Evolutionary conservation across 2,888 invertebrate species (phyloP), one percentile per base, ranked within the genome.

Genomic region (Ramazzottius varieornatus): DNA sequence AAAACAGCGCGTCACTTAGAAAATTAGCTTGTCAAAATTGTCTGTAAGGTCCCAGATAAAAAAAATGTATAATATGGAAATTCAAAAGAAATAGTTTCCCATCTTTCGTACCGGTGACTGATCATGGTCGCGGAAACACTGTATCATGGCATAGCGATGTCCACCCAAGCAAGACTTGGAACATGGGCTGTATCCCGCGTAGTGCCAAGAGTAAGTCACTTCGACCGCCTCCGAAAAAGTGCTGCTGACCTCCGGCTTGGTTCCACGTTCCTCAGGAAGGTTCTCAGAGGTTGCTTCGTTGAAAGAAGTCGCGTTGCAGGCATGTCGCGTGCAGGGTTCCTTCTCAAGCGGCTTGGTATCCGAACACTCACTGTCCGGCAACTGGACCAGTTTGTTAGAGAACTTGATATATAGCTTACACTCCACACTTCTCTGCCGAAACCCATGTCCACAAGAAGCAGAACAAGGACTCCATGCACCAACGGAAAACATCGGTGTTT

Each of bases 381-480:
- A 24, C 24, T 54, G 54, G 4, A 54, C 54, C 54, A 54, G 29
- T 29, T 54, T 54, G 16, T 16, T 24, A 4, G 54, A 54, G 54
- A 54, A 54, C 54, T 29, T 16, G 29, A 54, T 54, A 24, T 54
- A 54, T 24, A 54, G 54, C 29, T 88, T 89, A 79, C 96, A 96
- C 71, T 86, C 84, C n/a, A 91, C 91, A 71, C 84, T 83, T 34
- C 92, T 83, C 69, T 83, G 84, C n/a, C 86, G 81, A 70, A 85
- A 80, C 0, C 93, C 94, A 74, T 87, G 86, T 0, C 93, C 93
- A 74, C 94, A 93, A 0, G 86, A 84, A 0, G 85, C 86, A 71
- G 88, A 89, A 79, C 94, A 96, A 0, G 86, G 83, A 1, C 89
- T 84, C 92, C 92, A 94, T 65, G 87, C 86, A 67, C 90, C 90